Evolutionary conservation across 2,888 invertebrate genomes (phyloP).

Genomic region (Dolichopus griseipennis): DNA sequence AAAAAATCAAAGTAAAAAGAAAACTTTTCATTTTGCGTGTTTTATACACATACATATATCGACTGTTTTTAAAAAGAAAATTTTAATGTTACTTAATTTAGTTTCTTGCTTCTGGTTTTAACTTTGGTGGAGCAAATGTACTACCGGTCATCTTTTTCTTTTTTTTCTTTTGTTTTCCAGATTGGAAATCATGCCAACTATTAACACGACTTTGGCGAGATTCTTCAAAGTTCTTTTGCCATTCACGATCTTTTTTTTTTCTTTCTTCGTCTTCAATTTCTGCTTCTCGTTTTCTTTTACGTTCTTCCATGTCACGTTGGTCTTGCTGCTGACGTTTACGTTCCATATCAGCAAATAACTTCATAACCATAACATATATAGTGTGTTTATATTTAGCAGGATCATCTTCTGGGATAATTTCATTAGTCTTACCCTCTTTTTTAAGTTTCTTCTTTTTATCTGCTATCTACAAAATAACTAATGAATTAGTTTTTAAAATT

Average conservation of each 20-base stretch:
- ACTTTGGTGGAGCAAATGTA: conserved; percentile 81
- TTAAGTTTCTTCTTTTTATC: conserved; percentile 91
- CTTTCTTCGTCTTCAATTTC: conserved; percentile 90
- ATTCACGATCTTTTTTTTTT: conserved; percentile 83
- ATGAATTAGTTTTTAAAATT: conserved; percentile 12
- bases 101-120: conserved; percentile 79
- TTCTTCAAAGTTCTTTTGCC: conserved; percentile 98
- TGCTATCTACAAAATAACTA: conserved; percentile 55
- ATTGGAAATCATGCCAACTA: conserved; percentile 87
- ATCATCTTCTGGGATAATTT: conserved; percentile 79
- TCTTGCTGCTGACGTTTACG: conserved; percentile 80
- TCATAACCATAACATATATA: conserved; percentile 98
- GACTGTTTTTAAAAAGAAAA: background rate
- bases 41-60: background rate
- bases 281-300: conserved; percentile 86
- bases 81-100: background rate
- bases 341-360: conserved; percentile 93
- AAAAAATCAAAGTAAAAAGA: background rate
- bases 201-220: conserved; percentile 84
- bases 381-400: conserved; percentile 81
- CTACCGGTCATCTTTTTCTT: conserved; percentile 66
- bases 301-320: conserved; percentile 82
- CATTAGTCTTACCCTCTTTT: conserved; percentile 71
- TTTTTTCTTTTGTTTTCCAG: conserved; percentile 54
- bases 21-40: background rate